Evolutionary conservation across 2,113 vertebrate species (phyloP), one percentile per base, ranked within the genome.

Genomic region (Emydocephalus ijimae): DNA sequence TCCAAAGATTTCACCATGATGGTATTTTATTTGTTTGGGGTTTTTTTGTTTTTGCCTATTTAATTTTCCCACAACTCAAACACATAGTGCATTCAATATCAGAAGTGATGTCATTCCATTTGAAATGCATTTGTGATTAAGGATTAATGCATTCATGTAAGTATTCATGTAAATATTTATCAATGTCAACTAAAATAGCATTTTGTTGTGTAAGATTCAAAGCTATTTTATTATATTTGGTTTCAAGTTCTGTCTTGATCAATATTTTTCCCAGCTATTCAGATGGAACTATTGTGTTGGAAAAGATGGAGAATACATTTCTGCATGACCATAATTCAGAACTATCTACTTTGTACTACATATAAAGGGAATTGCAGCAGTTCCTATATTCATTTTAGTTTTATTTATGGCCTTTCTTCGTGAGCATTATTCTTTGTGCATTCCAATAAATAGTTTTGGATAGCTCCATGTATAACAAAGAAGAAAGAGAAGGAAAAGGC

Each of bases 211-310:
- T 43, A 95, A 95, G 81, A 92, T 64, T 45, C 90, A 74, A 69
- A 91, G 93, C 95, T 96, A 96, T 93, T 91, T 94, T 89, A 90
- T 94, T 95, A 92, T 95, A 96, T 96, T 94, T 93, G 95, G 96
- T 97, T 94, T 93, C 14, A 91, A 97, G 97, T 98, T 98, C 95
- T 96, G 96, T 56, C 85, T 54, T 93, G 92, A 96, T 97, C 96
- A 97, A 95, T 92, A 34, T 34, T 89, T 54, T 95, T 95, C 97
- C 95, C 43, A 89, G 34, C 90, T 95, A 89, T 55, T 85, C 39
- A 15, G 9, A 97, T 97, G 97, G 97, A 94, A 90, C 94, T 96
- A 5, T 94, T 96, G 5, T 92, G 95, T 97, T 96, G 96, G 92
- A 96, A 94, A 93, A 96, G 95, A 85, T 95, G 96, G 94, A 96